Conservation (phyloP, 2,797 vertebrate genomes). For the Silurus lanzhouensis region DNA sequence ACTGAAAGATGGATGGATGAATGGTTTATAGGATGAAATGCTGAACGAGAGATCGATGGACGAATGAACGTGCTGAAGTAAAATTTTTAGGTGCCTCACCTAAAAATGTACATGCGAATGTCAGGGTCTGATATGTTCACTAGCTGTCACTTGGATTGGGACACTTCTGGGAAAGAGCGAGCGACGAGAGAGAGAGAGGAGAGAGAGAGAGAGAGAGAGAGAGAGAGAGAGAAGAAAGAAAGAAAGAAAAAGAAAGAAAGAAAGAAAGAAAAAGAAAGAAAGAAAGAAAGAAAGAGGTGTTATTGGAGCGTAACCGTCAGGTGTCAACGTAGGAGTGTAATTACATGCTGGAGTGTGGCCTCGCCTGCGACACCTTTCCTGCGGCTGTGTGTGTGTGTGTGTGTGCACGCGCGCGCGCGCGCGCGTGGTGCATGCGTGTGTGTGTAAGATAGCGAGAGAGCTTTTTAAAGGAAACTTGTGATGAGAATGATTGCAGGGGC, state of each 20-base stretch:
- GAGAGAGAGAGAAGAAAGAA: background rate
- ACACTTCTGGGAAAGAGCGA: background rate
- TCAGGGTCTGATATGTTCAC: background rate
- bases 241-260: background rate
- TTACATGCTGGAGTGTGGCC: constrained; percentile 50
- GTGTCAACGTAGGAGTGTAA: constrained; percentile 40
- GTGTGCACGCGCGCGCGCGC: background rate
- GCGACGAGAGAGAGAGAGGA: background rate
- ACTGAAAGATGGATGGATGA: background rate
- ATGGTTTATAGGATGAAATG: background rate
- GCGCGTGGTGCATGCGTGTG: background rate
- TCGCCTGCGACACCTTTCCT: constrained; percentile 17
- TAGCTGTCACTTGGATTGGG: background rate
- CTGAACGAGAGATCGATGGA: background rate
- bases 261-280: background rate
- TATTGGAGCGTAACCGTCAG: constrained; percentile 37
- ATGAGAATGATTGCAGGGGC: background rate
- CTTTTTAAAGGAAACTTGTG: background rate
- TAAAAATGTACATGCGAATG: background rate
- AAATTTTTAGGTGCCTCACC: too few relatives aligned
- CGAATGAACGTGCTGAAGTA: background rate
- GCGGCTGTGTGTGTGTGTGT: constrained; percentile 27
- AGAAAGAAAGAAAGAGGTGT: constrained; percentile 17
- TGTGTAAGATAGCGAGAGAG: background rate
- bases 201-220: background rate